Evolutionary conservation across 2,888 invertebrate species (phyloP).

Genomic region (Trachelus troglodyta): DNA sequence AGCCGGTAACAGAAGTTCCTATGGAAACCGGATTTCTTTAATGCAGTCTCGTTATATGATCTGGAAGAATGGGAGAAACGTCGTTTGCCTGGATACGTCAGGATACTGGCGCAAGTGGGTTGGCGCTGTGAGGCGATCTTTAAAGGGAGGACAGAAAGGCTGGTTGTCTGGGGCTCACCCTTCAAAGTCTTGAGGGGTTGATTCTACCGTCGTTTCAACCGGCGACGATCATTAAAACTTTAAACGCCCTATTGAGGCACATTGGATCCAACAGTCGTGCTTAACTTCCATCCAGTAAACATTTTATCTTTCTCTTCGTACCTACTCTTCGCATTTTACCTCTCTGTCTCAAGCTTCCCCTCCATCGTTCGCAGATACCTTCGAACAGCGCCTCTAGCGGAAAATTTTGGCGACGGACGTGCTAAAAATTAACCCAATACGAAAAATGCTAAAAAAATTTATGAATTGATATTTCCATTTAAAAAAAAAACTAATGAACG

Average conservation of each 20-base stretch:
- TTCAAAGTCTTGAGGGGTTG: constrained; percentile 44
- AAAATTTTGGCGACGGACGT: neutral
- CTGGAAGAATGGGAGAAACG: neutral
- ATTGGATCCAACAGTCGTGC: constrained; percentile 50
- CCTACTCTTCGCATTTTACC: constrained; percentile 30
- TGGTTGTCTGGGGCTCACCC: constrained; percentile 11
- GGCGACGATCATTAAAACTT: constrained; percentile 61
- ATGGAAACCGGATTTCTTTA: neutral
- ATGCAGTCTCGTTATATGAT: constrained; percentile 2
- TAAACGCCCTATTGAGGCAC: constrained; percentile 57
- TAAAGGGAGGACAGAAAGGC: constrained; percentile 11
- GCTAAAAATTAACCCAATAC: neutral
- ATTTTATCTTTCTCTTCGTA: neutral
- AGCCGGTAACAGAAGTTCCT: neutral
- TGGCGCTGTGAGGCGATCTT: constrained; percentile 5
- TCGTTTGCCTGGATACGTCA: neutral
- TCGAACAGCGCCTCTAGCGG: constrained; percentile 9
- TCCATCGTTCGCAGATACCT: neutral
- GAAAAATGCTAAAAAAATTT: neutral
- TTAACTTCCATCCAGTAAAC: constrained; percentile 40
- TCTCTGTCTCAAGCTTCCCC: constrained; percentile 2
- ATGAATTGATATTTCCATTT: neutral
- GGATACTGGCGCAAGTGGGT: neutral
- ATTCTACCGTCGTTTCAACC: constrained; percentile 50
- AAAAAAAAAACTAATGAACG: neutral